Base-by-base conservation (phyloP, 2,888 invertebrate genomes). In the Euproctis similis region DNA sequence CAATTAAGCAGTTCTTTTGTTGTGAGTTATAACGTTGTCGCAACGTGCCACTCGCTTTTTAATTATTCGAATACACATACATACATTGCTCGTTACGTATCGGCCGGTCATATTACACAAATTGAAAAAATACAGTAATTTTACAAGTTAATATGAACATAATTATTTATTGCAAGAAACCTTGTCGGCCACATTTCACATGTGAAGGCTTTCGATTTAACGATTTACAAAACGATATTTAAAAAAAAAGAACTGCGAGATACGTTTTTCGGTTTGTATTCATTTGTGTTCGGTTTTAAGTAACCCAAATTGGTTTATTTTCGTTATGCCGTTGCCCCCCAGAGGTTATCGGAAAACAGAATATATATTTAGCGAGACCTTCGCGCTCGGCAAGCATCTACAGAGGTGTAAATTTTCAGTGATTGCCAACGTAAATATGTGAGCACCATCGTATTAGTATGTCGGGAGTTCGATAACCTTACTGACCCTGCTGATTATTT, bases 1-100 rank as follows among this genome's bases (percentile, higher is more conserved):
- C 71, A 78, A 81, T 82, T 81, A 78, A 80, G 66, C 67, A 59
- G 66, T 64, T 63, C 71, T 67, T 72, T 70, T 65, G 68, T 69
- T 70, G n/a, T 68, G 58, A 53, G 57, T 59, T 57, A 59, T 59
- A 62, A n/a, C n/a, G n/a, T n/a, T n/a, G n/a, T n/a, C n/a, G n/a
- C n/a, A n/a, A n/a, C n/a, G n/a, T n/a, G n/a, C n/a, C n/a, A n/a
- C n/a, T n/a, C n/a, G n/a, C n/a, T n/a, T n/a, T n/a, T n/a, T n/a
- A n/a, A n/a, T n/a, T n/a, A n/a, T n/a, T n/a, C n/a, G n/a, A n/a
- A n/a, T n/a, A n/a, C n/a, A n/a, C n/a, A n/a, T n/a, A n/a, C n/a
- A n/a, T n/a, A n/a, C n/a, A n/a, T n/a, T n/a, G n/a, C n/a, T n/a
- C n/a, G n/a, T n/a, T n/a, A n/a, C n/a, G n/a, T n/a, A n/a, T n/a